Conservation (phyloP, 2,797 vertebrate species). For the Pipistrellus pipistrellus region DNA sequence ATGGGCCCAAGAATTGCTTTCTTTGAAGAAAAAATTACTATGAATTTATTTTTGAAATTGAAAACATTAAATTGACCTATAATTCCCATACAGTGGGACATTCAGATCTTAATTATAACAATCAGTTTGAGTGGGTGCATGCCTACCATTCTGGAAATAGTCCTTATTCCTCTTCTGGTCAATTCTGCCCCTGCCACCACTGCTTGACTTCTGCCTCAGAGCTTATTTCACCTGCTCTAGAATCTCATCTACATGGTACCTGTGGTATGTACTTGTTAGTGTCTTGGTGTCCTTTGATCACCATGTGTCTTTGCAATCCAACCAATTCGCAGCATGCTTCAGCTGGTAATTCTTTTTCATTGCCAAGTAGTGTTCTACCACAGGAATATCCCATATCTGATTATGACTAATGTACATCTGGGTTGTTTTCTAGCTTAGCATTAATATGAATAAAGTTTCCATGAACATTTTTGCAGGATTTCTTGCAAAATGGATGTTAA, state of each 20-base stretch:
- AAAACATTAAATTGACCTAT: background rate
- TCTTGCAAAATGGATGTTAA: background rate
- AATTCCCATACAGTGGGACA: background rate
- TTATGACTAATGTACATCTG: background rate
- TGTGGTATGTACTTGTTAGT: background rate
- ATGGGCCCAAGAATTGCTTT: background rate
- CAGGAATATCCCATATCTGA: background rate
- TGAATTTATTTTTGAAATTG: background rate
- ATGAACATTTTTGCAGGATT: background rate
- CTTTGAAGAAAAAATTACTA: background rate
- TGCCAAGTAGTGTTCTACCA: background rate
- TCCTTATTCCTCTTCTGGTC: background rate
- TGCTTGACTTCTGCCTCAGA: background rate
- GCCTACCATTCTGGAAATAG: background rate
- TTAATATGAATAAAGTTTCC: background rate
- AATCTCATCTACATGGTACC: background rate
- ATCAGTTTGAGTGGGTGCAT: accelerated
- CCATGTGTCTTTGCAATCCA: no score
- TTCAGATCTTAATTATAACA: background rate
- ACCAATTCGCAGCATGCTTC: background rate
- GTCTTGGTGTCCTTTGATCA: background rate
- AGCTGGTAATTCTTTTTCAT: background rate
- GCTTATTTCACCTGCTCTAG: background rate
- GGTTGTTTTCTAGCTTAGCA: no score
- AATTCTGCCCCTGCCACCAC: background rate